Evolutionary conservation across 2,797 vertebrate genomes (phyloP), one percentile per base, ranked within the genome.

Genomic region (Notamacropus eugenii): DNA sequence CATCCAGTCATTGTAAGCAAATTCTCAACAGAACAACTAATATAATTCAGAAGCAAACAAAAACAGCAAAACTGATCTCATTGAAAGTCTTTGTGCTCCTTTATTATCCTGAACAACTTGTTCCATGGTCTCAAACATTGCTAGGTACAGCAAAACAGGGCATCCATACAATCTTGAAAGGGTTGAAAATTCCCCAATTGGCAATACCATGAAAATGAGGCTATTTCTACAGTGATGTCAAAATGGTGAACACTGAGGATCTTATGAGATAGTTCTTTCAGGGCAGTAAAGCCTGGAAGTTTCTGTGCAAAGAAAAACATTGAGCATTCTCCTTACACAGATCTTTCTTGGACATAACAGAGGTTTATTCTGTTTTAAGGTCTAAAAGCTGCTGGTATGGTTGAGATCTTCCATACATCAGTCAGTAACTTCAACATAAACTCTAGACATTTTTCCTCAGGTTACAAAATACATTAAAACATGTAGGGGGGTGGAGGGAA

Each of bases 381-480:
- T 96, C 93, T 97, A 92, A 97, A 97, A 96, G 94, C 96, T 95
- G 93, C 91, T 91, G 96, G 93, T 97, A 54, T 98, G 95, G 95
- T 95, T 96, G 96, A 97, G 92, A 58, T 96, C 97, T 92, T 95
- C 97, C 96, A 97, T 96, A 95, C 57, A 97, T 97, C 97, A 95
- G 92, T 95, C n/a, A 27, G 93, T 96, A 96, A 97, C 95, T 96
- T 96, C 93, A 94, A 52, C 92, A 67, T 92, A 96, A 95, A 97
- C 94, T 91, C 93, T 97, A 97, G 96, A 97, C 97, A 97, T 91
- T 57, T 96, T 97, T 98, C 95, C 96, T 97, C 94, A 28, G 95
- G 97, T 98, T 98, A 96, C 97, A 98, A 97, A 98, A 97, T 97
- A 94, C 90, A 92, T 0, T 55, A 96, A 97, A 96, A 98, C 90